Conservation (phyloP, 2,113 vertebrate species). For the Anolis carolinensis region DNA sequence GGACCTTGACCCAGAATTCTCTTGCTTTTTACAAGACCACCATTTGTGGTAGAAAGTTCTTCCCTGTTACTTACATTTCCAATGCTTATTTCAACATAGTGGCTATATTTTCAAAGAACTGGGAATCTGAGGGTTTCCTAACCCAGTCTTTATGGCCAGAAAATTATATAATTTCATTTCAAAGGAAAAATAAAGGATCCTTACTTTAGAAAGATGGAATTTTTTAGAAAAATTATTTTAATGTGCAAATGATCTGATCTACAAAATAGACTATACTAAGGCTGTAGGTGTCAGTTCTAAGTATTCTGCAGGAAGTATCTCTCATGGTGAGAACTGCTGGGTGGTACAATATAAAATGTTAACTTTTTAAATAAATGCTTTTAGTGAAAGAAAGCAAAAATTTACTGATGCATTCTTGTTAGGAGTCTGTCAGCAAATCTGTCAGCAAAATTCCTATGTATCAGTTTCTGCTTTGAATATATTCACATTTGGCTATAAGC, state of each 20-base stretch:
- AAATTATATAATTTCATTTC: not conserved
- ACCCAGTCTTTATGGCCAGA: not conserved
- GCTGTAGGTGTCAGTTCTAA: not conserved
- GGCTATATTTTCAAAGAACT: too few relatives aligned
- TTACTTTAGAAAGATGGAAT: not conserved
- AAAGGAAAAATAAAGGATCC: not conserved
- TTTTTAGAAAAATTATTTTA: not conserved
- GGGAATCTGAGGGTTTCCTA: too few relatives aligned
- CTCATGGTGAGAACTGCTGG: not conserved
- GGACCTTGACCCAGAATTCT: too few relatives aligned
- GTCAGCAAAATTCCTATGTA: not conserved
- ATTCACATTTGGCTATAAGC: not conserved
- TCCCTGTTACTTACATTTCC: too few relatives aligned
- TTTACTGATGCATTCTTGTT: too few relatives aligned
- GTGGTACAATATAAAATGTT: not conserved
- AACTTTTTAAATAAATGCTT: not conserved
- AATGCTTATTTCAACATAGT: too few relatives aligned
- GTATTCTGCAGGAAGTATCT: not conserved
- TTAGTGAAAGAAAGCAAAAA: not conserved
- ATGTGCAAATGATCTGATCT: not conserved
- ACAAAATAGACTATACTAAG: not conserved
- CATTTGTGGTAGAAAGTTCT: too few relatives aligned
- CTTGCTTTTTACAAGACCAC: too few relatives aligned
- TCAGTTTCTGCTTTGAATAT: conserved; percentile 3
- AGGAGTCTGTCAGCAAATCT: too few relatives aligned